Evolutionary conservation across 2,113 vertebrate species (phyloP), one percentile per base, ranked within the genome.

Genomic region (Aphyosemion australe): DNA sequence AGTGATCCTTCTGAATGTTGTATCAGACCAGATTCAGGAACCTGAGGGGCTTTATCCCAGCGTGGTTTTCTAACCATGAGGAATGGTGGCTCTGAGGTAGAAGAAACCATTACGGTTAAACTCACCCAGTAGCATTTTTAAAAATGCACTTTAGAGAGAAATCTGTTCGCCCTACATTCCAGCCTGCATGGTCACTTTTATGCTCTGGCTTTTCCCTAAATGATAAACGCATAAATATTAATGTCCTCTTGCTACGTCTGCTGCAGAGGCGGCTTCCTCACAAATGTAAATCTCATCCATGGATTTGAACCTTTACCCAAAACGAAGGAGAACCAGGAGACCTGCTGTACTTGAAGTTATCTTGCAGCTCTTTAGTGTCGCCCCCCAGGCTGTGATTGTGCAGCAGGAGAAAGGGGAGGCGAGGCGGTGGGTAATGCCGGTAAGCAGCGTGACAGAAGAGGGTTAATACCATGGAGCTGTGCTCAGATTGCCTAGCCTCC

Each of bases 71-170:
- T 10, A 3, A 43, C 42, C 45, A 19, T 47, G 4, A 2, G 43
- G 20, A 49, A 13, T 6, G 50, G 12, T 14, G 14, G 48, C 50
- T 54, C 14, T 61, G 37, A 65, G 60, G 54, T 21, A 32, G 6
- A 67, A 61, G 55, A 63, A 58, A 15, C 11, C 32, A 64, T 55
- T 15, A 41, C 18, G 34, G 31, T 21, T 62, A 10, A 72, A 73
- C 5, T 74, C 56, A 57, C 21, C 65, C n/a, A 48, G 62, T 55
- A 64, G 50, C 26, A 46, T 76, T 81, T 83, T 74, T 64, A 53
- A 54, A 62, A 83, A 85, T 78, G 84, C 80, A 88, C 88, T 89
- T 90, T 87, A 83, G 69, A 74, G 34, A 75, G 74, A 48, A 78
- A 58, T 59, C 43, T 13, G 18, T 79, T 87, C 73, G 65, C 62